Evolutionary conservation across 2,113 vertebrate genomes (phyloP).

Genomic region (Aspidoscelis tigris): DNA sequence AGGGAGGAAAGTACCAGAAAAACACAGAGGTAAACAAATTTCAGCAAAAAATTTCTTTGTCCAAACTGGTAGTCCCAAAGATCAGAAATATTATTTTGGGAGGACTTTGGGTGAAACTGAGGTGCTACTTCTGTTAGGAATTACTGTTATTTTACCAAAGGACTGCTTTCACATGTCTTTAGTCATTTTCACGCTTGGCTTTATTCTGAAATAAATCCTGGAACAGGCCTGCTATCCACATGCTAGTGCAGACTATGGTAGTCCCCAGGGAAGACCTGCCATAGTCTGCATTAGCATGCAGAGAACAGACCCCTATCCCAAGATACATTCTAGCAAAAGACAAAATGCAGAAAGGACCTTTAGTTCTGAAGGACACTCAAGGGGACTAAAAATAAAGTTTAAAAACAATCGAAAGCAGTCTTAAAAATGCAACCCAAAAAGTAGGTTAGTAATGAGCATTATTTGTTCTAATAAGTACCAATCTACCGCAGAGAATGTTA

Average conservation of each 20-base stretch:
- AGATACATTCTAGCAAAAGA: too few relatives aligned
- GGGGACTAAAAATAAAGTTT: neutral
- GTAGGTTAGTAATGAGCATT: neutral
- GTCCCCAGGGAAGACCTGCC: too few relatives aligned
- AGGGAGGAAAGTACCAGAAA: neutral
- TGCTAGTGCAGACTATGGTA: too few relatives aligned
- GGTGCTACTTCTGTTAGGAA: neutral
- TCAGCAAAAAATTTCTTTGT: neutral
- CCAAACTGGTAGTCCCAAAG: neutral
- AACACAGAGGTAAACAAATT: neutral
- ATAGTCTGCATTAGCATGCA: too few relatives aligned
- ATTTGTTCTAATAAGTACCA: neutral
- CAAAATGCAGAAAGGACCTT: too few relatives aligned
- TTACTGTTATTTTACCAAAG: neutral
- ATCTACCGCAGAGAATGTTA: too few relatives aligned
- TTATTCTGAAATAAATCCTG: too few relatives aligned
- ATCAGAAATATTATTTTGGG: neutral
- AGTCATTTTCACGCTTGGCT: too few relatives aligned
- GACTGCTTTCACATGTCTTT: neutral
- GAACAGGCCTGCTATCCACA: too few relatives aligned
- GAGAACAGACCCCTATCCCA: too few relatives aligned
- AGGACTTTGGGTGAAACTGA: neutral
- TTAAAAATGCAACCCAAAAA: neutral
- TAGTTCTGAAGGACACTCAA: neutral
- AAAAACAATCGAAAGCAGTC: neutral